A percentile compares a stretch with the other conserved stretches of the same genome.
phyloP scores from a whole-genome alignment of 2,113 vertebrate genomes.

The Equus quagga region DNA sequence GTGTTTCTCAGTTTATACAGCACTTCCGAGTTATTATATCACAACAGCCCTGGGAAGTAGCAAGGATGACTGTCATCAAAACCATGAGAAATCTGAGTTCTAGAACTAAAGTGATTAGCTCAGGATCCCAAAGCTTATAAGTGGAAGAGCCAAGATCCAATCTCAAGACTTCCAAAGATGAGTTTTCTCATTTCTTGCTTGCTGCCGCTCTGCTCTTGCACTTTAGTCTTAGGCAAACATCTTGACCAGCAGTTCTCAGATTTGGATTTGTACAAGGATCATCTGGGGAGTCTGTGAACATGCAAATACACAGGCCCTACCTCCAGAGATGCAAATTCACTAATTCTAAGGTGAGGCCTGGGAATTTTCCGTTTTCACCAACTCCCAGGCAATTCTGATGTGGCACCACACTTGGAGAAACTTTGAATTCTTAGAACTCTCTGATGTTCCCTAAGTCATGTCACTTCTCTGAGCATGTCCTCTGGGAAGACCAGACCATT shows the following conservation, averaged over 20 bases:
- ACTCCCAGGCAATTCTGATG: neutral
- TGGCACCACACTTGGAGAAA: neutral
- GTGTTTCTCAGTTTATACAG: neutral
- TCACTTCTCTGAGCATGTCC: neutral
- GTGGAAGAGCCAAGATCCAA: neutral
- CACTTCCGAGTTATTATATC: neutral
- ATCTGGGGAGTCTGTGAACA: neutral
- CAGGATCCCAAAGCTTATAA: neutral
- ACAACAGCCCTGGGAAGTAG: neutral
- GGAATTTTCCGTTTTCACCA: neutral
- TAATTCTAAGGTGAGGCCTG: neutral
- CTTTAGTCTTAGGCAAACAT: neutral
- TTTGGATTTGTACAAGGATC: neutral
- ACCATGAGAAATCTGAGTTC: neutral
- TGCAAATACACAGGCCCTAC: too few species aligned
- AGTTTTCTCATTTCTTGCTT: neutral
- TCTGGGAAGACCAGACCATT: neutral
- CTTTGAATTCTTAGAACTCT: neutral
- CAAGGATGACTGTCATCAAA: neutral
- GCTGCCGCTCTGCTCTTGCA: neutral
- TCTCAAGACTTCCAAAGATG: neutral
- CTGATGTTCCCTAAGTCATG: neutral
- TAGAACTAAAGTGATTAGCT: neutral
- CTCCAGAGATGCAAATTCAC: neutral
- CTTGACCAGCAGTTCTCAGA: neutral